A percentile compares a stretch with the other conserved stretches of the same genome.
Evolutionary conservation across 2,888 invertebrate species (phyloP).

Genomic region (Pristionchus mayeri): DNA sequence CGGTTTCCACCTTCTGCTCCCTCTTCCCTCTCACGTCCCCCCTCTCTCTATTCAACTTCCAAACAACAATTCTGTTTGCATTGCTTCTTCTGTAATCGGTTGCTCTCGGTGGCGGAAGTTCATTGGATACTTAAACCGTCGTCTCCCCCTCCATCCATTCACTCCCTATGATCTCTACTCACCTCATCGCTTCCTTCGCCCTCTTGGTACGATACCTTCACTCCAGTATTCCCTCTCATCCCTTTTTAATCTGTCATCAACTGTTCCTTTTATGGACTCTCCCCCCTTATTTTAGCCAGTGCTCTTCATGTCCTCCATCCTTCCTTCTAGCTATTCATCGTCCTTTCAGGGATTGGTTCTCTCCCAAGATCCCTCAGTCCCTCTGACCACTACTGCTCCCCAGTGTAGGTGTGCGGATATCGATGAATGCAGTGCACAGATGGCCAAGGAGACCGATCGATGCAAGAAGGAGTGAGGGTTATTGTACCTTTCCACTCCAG

Average conservation of each 20-base stretch:
- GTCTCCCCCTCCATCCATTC: conserved; percentile 12
- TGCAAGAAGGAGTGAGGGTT: conserved; percentile 47
- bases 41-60: not conserved
- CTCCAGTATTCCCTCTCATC: no score
- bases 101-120: conserved; percentile 18
- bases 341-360: not conserved
- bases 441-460: conserved; percentile 29
- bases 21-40: conserved; percentile 27
- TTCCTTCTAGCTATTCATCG: no score
- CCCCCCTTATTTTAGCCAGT: no score
- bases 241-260: not conserved
- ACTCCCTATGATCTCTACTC: conserved; percentile 30
- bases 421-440: conserved; percentile 24
- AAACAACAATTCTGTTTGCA: conserved; percentile 34
- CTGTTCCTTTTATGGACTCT: no score
- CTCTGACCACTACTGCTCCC: conserved; percentile 51
- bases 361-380: not conserved
- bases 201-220: not conserved
- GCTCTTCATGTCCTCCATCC: no score
- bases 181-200: not conserved
- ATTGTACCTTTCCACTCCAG: not conserved
- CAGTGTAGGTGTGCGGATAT: conserved; percentile 52
- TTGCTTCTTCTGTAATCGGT: conserved; percentile 20
- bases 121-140: conserved; percentile 16
- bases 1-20: not conserved